Percentiles rank a stretch among this genome's conserved stretches.
phyloP scores from a whole-genome alignment of 2,797 vertebrate species.

The Rhabdomys pumilio region DNA sequence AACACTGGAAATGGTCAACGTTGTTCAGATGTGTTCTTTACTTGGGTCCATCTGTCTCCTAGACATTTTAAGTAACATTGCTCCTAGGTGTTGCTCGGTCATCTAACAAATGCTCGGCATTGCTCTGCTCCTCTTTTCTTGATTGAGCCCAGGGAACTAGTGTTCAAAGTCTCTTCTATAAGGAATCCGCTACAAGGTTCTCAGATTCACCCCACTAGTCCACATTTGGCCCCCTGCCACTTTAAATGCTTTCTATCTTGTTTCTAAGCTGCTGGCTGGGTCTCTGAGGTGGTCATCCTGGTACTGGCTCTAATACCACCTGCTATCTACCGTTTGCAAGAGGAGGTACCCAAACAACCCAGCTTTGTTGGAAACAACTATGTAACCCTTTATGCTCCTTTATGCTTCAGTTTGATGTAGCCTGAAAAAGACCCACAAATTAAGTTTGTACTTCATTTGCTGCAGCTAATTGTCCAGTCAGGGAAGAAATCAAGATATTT shows the following conservation, averaged over 20 bases:
- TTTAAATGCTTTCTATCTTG: not conserved
- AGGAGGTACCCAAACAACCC: not conserved
- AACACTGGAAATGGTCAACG: not conserved
- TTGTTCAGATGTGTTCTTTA: not conserved
- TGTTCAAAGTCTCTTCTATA: not conserved
- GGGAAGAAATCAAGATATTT: not conserved
- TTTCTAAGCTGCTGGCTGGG: not conserved
- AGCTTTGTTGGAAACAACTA: not conserved
- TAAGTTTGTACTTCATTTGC: not conserved
- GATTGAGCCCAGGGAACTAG: not conserved
- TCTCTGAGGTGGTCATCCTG: not conserved
- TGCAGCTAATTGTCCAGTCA: not conserved
- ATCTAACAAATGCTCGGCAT: not conserved
- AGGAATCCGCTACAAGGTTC: not conserved
- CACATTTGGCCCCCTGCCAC: not conserved
- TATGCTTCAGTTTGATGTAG: not conserved
- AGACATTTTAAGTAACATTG: not conserved
- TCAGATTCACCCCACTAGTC: not conserved
- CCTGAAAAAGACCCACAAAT: not conserved
- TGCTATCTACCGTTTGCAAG: accelerated
- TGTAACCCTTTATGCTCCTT: not conserved
- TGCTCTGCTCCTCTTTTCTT: not conserved
- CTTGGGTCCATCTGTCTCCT: not conserved
- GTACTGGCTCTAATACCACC: not conserved
- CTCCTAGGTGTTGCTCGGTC: not conserved